Evolutionary conservation across 2,113 vertebrate species (phyloP).

Genomic region (Pedionomus torquatus): DNA sequence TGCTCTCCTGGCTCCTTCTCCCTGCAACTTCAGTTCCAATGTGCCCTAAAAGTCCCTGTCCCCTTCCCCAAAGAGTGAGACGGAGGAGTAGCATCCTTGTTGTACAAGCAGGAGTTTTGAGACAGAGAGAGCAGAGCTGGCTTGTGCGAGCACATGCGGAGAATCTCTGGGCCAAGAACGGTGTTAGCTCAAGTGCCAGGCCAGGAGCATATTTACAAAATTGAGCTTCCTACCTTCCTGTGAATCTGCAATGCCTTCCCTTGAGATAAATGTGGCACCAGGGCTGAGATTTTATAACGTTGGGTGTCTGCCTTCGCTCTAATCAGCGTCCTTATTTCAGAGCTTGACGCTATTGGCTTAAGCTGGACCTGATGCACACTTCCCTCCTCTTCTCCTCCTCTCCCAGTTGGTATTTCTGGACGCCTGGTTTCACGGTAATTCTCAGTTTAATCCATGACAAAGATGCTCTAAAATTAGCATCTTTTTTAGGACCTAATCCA

Average conservation of each 20-base stretch:
- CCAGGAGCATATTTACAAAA: background rate
- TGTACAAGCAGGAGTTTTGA: background rate
- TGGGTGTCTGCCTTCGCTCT: background rate
- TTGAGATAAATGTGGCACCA: background rate
- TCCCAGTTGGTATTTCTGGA: background rate
- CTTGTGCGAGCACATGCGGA: background rate
- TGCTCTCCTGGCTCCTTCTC: background rate
- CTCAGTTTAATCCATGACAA: background rate
- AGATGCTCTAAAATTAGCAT: background rate
- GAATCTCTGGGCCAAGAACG: background rate
- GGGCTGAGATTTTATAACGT: background rate
- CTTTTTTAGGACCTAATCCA: slow-evolving; percentile 8
- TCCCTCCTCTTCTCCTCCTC: background rate
- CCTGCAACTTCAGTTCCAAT: background rate
- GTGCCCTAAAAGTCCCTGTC: background rate
- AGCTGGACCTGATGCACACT: background rate
- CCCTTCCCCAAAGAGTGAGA: background rate
- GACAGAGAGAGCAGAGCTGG: background rate
- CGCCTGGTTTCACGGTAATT: background rate
- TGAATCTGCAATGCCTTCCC: background rate
- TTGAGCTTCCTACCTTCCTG: background rate
- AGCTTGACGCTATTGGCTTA: background rate
- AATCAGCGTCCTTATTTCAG: background rate
- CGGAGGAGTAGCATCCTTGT: background rate
- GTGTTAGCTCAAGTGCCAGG: background rate